Evolutionary conservation across 2,113 vertebrate species (phyloP), one percentile per base, ranked within the genome.

Genomic region (Chunga burmeisteri): DNA sequence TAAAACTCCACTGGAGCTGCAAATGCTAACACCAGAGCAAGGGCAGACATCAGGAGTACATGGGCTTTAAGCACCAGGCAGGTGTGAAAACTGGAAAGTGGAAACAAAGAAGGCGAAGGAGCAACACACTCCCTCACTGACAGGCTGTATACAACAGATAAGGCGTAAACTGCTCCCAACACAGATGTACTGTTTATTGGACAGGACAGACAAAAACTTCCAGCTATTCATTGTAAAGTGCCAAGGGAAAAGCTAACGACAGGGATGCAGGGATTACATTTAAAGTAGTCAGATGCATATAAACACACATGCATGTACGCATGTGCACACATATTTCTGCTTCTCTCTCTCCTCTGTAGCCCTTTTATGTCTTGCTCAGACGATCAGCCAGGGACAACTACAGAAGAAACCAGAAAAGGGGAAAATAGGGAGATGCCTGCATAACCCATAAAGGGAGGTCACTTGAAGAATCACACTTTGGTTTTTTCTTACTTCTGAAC

Each of bases 301-400:
- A 72, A 78, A 81, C 52, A 46, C 29, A 32, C 4, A 19, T 40
- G 11, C 42, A 7, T 7, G 34, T 52, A 85, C 53, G 65, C 7
- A 58, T 16, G 18, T 36, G 2, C 26, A 29, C 40, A 70, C 34
- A 8, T 5, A 1, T 17, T 86, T 38, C 46, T 90, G 40, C 38
- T 75, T 65, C 44, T 63, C 40, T 78, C 42, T 91, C 56, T 88
- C 20, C 11, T 38, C 49, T 87, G 32, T 58, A 61, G 38, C 11
- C n/a, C 90, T 71, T 93, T 40, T 90, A 77, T 86, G 68, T 92
- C 52, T 80, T 88, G 56, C 66, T 94, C 63, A 53, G 63, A 90
- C 34, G 78, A 52, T 87, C 65, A 95, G 62, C 46, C 14, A 79
- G 65, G 55, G 38, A 74, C 42, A 55, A 26, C 68, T 87, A 53